Evolutionary conservation across 2,888 invertebrate genomes (phyloP).

Genomic region (Aporophyla nigra): DNA sequence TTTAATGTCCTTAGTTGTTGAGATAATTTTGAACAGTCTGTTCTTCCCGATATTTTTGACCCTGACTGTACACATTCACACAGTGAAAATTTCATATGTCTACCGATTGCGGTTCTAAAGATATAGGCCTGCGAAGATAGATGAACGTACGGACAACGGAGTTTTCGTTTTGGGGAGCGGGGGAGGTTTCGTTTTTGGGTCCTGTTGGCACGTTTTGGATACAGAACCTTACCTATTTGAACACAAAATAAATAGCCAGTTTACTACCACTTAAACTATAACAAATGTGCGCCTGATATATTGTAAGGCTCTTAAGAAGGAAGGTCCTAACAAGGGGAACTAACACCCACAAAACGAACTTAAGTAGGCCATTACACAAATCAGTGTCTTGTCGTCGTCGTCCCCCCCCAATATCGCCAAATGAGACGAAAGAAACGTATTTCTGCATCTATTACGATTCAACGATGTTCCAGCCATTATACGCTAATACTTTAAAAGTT

Average conservation of each 20-base stretch:
- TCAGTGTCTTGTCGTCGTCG: slow-evolving; percentile 8
- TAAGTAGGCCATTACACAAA: slow-evolving; percentile 15
- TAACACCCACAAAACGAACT: slow-evolving; percentile 3
- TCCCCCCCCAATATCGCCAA: slow-evolving; percentile 6
- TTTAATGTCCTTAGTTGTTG: no score
- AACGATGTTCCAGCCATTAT: not conserved
- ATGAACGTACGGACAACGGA: not conserved
- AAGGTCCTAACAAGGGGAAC: slow-evolving; percentile 6
- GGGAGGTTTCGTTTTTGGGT: not conserved
- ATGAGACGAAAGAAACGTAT: slow-evolving; percentile 8
- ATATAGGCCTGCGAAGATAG: no score
- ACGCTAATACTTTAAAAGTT: not conserved
- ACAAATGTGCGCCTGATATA: not conserved
- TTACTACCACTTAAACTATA: not conserved
- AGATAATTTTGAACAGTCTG: no score
- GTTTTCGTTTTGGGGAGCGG: not conserved
- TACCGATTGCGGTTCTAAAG: not conserved
- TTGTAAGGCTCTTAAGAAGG: not conserved
- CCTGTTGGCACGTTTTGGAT: not conserved
- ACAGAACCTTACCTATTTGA: not conserved
- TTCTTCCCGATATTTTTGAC: no score
- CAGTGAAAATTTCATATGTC: not conserved
- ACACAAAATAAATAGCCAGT: not conserved
- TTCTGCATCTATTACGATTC: not conserved
- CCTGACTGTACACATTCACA: not conserved